Base-by-base conservation (phyloP, 2,888 invertebrate genomes). In the Saturnia pavonia region DNA sequence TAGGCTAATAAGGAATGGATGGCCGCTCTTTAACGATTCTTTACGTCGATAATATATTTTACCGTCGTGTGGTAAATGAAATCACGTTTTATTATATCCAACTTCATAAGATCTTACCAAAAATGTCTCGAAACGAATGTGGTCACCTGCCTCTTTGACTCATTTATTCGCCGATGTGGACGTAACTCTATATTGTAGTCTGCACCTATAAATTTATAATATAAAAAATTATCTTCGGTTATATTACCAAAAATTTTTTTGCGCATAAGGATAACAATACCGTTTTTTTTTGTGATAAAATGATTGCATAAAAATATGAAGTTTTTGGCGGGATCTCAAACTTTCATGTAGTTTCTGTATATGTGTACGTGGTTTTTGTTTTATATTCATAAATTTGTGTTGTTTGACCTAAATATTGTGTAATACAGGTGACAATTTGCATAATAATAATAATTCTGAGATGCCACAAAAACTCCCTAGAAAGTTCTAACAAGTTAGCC, bases 1-100 rank as follows among this genome's bases (percentile, higher is more conserved):
- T 89, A 82, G 84, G 86, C 90, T 91, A 92, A 92, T 91, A 92
- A 89, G 92, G 92, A 87, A 86, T 85, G 87, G 86, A 87, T 88
- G 91, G 81, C 77, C 83, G 85, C 83, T 84, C 87, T 87, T 87
- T 89, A 90, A 90, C 85, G 90, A 87, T 83, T 80, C 80, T 84
- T 85, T 85, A 85, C 82, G 79, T 74, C 82, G 85, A 84, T 88
- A 87, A 89, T 88, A 86, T 87, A n/a, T n/a, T n/a, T 87, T 76
- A 82, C 82, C 80, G 81, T 86, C 84, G 80, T 84, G 82, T 83
- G 82, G 81, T 78, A 84, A 85, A 87, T 87, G 87, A 87, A 90
- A 89, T 87, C 85, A 84, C 84, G 78, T 85, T 88, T 88, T 88
- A 88, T 89, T 85, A 80, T 78, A 75, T 79, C 76, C 79, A 79